These are phyloP conservation scores for Baccha elongata DNA, from an alignment of 2,888 invertebrate genomes.

Conservation along the genomic window DNA sequence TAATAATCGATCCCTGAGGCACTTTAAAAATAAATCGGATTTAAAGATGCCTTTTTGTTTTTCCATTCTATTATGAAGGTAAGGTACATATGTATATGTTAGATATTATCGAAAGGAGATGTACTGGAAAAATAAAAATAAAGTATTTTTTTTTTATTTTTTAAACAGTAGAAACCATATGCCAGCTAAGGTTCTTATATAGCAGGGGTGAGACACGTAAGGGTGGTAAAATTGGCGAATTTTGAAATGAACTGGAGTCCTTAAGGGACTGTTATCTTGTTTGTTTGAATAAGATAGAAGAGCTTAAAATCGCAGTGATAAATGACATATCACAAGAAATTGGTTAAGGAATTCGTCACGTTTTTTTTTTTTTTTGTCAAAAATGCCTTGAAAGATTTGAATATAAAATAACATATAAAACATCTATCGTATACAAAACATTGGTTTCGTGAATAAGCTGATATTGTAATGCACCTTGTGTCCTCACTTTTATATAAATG, in stretches of 20 bases:
- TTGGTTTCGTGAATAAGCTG: too few relatives aligned
- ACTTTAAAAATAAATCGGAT: slow-evolving; percentile 82
- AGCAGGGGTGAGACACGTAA: slow-evolving; percentile 12
- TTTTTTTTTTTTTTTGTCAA: not conserved
- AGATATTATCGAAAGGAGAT: slow-evolving; percentile 56
- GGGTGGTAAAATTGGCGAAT: slow-evolving; percentile 39
- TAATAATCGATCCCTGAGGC: slow-evolving; percentile 83
- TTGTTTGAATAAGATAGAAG: slow-evolving; percentile 58
- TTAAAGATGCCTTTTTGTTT: slow-evolving; percentile 76
- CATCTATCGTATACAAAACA: too few relatives aligned
- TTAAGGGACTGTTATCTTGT: slow-evolving; percentile 68
- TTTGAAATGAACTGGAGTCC: slow-evolving; percentile 47
- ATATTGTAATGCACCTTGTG: too few relatives aligned
- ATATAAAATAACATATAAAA: too few relatives aligned
- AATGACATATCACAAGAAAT: slow-evolving; percentile 46
- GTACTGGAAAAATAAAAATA: slow-evolving; percentile 68
- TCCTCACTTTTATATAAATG: too few relatives aligned
- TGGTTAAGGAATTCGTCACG: slow-evolving; percentile 21
- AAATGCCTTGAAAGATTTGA: not conserved
- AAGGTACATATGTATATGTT: not conserved
- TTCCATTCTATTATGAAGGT: slow-evolving; percentile 25
- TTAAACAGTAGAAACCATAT: slow-evolving; percentile 60
- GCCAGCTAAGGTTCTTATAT: slow-evolving; percentile 36
- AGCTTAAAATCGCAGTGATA: slow-evolving; percentile 33
- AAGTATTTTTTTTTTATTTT: slow-evolving; percentile 54